phyloP scores from a whole-genome alignment of 30 jellyfish, hydroid and myxozoan species.

The Nemopilema nomurai region DNA sequence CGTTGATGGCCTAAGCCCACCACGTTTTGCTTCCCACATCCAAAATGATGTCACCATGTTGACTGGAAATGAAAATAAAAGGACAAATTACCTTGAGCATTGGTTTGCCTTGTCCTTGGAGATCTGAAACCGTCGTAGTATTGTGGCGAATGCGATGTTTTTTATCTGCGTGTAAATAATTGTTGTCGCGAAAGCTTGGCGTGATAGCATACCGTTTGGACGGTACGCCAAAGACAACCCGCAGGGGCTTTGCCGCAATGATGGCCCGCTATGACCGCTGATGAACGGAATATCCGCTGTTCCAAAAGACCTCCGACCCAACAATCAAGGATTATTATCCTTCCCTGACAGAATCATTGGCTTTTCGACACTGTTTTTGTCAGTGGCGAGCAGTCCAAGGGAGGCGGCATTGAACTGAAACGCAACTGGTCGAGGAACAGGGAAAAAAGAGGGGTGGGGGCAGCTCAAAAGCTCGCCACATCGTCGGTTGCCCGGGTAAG shows the following conservation, averaged over 20 bases:
- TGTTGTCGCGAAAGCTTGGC: neutral
- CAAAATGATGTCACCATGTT: neutral
- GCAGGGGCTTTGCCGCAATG: slow-evolving; percentile 33
- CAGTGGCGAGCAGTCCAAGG: no score
- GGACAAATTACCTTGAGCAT: neutral
- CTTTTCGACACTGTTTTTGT: no score
- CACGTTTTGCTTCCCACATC: neutral
- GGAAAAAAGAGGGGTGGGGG: no score
- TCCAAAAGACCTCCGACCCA: slow-evolving; percentile 1
- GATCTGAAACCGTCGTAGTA: neutral
- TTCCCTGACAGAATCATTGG: neutral
- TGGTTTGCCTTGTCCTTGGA: neutral
- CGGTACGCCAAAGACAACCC: neutral
- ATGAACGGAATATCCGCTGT: slow-evolving; percentile 55
- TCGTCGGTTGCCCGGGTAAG: no score
- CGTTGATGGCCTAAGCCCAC: neutral
- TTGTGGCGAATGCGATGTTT: neutral
- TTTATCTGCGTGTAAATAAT: neutral
- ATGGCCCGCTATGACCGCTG: slow-evolving; percentile 46
- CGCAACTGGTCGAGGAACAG: no score
- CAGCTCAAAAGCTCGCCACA: no score
- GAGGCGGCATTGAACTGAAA: no score
- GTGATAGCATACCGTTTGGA: neutral
- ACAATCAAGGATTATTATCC: neutral
- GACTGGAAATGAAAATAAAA: neutral